A percentile compares a stretch with the other conserved stretches of the same genome.
Evolutionary conservation across 2,888 invertebrate genomes (phyloP).

Genomic region (Alentia gelatinosa): DNA sequence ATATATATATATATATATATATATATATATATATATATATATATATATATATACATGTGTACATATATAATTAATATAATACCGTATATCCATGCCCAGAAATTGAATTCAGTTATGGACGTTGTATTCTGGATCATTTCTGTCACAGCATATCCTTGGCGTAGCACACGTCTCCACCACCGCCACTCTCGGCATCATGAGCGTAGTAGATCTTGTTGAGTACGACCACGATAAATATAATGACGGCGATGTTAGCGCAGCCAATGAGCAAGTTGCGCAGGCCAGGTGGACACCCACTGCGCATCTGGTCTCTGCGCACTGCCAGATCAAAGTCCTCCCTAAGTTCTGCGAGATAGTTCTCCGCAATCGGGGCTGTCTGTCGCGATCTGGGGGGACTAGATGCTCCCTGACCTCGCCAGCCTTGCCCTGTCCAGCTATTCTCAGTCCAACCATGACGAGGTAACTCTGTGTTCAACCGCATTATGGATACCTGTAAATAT

Average conservation of each 20-base stretch:
- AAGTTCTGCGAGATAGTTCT: neutral
- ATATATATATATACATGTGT: too few relatives aligned
- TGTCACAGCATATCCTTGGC: neutral
- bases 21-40: too few relatives aligned
- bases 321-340: constrained; percentile 9
- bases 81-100: too few relatives aligned
- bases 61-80: too few relatives aligned
- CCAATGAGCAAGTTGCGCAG: constrained; percentile 25
- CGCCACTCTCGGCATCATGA: neutral
- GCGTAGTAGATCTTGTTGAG: constrained; percentile 28
- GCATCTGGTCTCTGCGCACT: neutral
- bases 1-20: too few relatives aligned
- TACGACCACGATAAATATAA: constrained; percentile 1
- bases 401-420: neutral
- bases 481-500: neutral
- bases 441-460: neutral
- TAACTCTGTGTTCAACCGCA: neutral
- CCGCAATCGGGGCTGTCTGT: neutral
- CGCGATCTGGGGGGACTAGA: neutral
- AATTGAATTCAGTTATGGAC: too few relatives aligned
- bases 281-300: constrained; percentile 30
- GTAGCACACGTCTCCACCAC: neutral
- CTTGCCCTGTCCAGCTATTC: neutral
- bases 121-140: too few relatives aligned
- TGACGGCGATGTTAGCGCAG: neutral